Base-by-base conservation (phyloP, 1,140 invertebrate genomes). In the Bombus terrestris region DNA sequence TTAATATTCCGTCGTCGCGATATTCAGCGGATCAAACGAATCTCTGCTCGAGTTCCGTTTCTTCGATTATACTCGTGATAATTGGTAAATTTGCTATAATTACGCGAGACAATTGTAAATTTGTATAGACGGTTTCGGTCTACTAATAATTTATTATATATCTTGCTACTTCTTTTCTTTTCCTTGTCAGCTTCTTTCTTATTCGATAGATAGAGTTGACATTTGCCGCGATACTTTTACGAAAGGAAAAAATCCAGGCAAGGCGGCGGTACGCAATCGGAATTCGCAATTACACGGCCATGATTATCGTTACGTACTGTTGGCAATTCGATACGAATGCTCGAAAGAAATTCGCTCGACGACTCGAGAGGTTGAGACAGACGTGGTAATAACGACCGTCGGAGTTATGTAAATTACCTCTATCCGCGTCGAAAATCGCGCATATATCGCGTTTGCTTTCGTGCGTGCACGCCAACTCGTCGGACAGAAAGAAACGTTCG, bases 391-490 rank as follows among this genome's bases (percentile, higher is more conserved):
- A 80, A 69, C 22, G 25, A 80, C 35, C 1, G 41, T 53, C 6
- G 25, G 15, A 32, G 43, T 8, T 47, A 69, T 10, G 43, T 69
- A 80, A 80, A 80, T 80, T 69, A 53, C 64, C 35, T 37, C 35
- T 47, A 35, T 69, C 25, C 22, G 12, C 32, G 22, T 68, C 10
- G 41, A 43, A 68, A 79, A 68, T 25, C 32, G 25, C 25, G 8
- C 22, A 22, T 53, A n/a, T 69, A 35, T 35, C 8, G 32, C 62
- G 9, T 39, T 80, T 53, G 69, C 78, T 80, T 80, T 80, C 64
- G 43, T 22, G 25, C 25, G 18, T 43, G 6, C 32, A 15, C 1
- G 53, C 35, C n/a, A 53, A 15, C 12, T 72, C 39, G 28, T 72
- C 41, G 39, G 1, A 35, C 22, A 4, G 35, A 25, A 22, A 15